phyloP scores from a whole-genome alignment of 2,888 invertebrate genomes.

The Athetis lepigone region DNA sequence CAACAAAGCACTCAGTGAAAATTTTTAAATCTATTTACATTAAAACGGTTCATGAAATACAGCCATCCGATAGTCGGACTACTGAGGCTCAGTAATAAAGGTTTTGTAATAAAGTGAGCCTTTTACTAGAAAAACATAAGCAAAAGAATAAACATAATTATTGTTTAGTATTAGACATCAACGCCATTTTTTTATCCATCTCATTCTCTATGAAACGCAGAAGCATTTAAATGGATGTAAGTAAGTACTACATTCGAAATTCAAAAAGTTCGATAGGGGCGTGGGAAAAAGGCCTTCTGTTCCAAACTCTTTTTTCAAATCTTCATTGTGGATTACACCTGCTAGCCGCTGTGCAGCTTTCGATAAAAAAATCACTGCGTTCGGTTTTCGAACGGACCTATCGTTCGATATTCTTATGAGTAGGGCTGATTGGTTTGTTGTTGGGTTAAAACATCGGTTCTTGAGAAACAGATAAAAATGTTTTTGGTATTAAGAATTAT shows the following conservation, averaged over 20 bases:
- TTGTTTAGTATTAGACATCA: no score
- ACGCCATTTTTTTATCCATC: background rate
- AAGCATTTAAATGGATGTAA: slow-evolving; percentile 56
- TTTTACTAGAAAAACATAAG: no score
- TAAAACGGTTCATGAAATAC: no score
- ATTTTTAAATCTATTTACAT: no score
- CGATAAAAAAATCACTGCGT: slow-evolving; percentile 86
- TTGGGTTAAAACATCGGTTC: slow-evolving; percentile 28
- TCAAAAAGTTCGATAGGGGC: slow-evolving; percentile 84
- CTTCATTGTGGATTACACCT: slow-evolving; percentile 89
- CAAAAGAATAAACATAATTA: no score
- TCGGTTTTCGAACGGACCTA: slow-evolving; percentile 83
- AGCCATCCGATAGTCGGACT: no score
- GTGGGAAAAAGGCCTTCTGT: slow-evolving; percentile 90
- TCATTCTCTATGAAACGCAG: background rate
- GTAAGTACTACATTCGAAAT: slow-evolving; percentile 73
- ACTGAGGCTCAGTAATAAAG: no score
- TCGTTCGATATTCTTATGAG: slow-evolving; percentile 81
- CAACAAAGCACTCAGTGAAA: no score
- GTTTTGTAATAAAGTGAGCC: no score
- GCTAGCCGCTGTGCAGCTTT: slow-evolving; percentile 90
- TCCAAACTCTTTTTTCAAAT: slow-evolving; percentile 87
- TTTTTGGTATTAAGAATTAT: background rate
- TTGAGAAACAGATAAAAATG: slow-evolving; percentile 2
- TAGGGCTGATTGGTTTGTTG: slow-evolving; percentile 52